These are phyloP conservation scores for Lydus trimaculatus DNA, from an alignment of 2,888 invertebrate species.

Conservation along the genomic window DNA sequence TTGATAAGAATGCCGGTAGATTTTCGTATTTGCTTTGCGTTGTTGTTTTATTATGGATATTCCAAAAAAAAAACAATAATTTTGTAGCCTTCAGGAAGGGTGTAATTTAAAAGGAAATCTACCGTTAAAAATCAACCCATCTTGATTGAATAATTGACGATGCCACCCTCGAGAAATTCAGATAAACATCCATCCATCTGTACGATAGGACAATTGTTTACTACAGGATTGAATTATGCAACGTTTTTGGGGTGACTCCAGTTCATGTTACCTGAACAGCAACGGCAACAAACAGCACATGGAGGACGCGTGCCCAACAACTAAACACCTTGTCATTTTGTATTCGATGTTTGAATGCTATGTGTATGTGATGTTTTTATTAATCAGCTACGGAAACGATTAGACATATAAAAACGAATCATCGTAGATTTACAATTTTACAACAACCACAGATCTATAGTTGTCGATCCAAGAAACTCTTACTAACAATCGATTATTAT, in stretches of 20 bases:
- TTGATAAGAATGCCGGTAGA: neutral
- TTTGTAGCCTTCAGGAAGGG: neutral
- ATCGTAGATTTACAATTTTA: neutral
- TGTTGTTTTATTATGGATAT: too few relatives aligned
- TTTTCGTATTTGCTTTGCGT: neutral
- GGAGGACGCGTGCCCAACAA: conserved; percentile 10
- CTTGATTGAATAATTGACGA: conserved; percentile 2
- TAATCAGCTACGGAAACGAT: neutral
- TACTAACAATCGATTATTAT: too few relatives aligned
- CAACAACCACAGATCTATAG: neutral
- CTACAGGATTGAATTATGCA: conserved; percentile 9
- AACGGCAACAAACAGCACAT: conserved; percentile 6
- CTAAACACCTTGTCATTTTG: conserved; percentile 19
- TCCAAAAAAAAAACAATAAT: too few relatives aligned
- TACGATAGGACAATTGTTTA: neutral
- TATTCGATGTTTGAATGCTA: conserved; percentile 9
- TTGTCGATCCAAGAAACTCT: neutral
- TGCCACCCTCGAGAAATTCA: neutral
- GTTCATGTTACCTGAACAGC: conserved; percentile 8
- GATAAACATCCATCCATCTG: conserved; percentile 8
- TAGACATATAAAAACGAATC: neutral
- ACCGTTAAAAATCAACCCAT: conserved; percentile 4
- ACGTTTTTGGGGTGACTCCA: conserved; percentile 5
- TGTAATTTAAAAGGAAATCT: neutral
- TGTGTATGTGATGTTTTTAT: neutral